A percentile compares a stretch with the other conserved stretches of the same genome.
Conservation (phyloP, 2,113 vertebrate genomes). For the Prionailurus viverrinus region DNA sequence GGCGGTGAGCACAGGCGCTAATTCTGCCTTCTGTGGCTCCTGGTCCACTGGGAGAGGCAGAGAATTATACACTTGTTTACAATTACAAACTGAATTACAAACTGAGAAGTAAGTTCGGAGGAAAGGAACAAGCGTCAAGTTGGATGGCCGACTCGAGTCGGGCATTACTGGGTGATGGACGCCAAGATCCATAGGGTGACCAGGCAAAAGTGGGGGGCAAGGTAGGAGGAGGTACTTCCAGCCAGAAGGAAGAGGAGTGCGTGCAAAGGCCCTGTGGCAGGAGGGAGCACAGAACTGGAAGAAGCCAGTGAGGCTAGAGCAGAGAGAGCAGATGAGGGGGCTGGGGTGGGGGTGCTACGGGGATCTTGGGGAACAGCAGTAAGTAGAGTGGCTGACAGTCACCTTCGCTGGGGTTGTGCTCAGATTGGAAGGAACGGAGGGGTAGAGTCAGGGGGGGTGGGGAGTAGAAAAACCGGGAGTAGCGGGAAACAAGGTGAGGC, state of each 20-base stretch:
- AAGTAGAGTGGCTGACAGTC: not conserved
- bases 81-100: not conserved
- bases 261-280: not conserved
- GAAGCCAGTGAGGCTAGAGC: not conserved
- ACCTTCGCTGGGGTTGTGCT: not conserved
- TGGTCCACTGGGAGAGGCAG: not conserved
- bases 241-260: not conserved
- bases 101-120: not conserved
- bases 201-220: not conserved
- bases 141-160: fast-evolving
- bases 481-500: not conserved
- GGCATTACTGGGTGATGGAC: not conserved
- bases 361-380: not conserved
- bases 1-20: fast-evolving
- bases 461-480: too few species aligned
- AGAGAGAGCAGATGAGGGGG: not conserved
- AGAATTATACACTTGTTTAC: not conserved
- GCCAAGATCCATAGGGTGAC: not conserved
- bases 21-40: not conserved
- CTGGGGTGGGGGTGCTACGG: not conserved
- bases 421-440: not conserved
- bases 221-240: not conserved
- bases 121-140: not conserved
- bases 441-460: not conserved
- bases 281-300: not conserved